These are phyloP conservation scores for Oncorhynchus gorbuscha DNA, from an alignment of 2,113 vertebrate species.

Conservation along the genomic window DNA sequence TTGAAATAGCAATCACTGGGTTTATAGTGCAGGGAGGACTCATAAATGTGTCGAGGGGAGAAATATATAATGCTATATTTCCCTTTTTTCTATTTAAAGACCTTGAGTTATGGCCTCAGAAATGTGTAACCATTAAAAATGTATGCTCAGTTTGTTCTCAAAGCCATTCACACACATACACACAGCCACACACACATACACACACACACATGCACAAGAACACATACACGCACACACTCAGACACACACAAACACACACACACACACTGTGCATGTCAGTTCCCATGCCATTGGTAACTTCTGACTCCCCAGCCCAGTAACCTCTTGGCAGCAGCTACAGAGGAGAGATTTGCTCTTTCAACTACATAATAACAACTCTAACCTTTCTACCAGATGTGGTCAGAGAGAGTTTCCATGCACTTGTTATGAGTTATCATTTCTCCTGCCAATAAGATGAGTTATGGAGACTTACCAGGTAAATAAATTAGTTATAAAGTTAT, in stretches of 20 bases:
- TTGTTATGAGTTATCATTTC: constrained; percentile 31
- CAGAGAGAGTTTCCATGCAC: constrained; percentile 3
- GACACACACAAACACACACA: too few relatives aligned
- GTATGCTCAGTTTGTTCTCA: constrained; percentile 88
- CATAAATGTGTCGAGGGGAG: constrained; percentile 92
- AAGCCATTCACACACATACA: constrained; percentile 72
- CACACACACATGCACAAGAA: too few relatives aligned
- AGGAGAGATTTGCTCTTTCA: constrained; percentile 79
- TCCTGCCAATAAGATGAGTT: constrained; percentile 26
- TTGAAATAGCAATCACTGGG: constrained; percentile 97
- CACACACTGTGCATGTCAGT: too few relatives aligned
- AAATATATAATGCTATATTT: constrained; percentile 94
- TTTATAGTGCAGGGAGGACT: constrained; percentile 96
- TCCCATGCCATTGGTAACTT: constrained; percentile 82
- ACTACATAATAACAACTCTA: constrained; percentile 86
- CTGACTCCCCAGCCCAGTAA: constrained; percentile 81
- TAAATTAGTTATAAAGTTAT: neutral
- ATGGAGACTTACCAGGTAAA: neutral
- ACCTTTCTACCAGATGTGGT: constrained; percentile 49
- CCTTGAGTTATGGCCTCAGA: constrained; percentile 90
- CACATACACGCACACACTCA: neutral
- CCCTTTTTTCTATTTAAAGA: constrained; percentile 84
- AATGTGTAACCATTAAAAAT: constrained; percentile 93
- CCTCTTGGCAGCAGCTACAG: constrained; percentile 85
- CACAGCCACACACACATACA: neutral